Evolutionary conservation across 2,888 invertebrate species (phyloP), one percentile per base, ranked within the genome.

Genomic region (Caenorhabditis wallacei): DNA sequence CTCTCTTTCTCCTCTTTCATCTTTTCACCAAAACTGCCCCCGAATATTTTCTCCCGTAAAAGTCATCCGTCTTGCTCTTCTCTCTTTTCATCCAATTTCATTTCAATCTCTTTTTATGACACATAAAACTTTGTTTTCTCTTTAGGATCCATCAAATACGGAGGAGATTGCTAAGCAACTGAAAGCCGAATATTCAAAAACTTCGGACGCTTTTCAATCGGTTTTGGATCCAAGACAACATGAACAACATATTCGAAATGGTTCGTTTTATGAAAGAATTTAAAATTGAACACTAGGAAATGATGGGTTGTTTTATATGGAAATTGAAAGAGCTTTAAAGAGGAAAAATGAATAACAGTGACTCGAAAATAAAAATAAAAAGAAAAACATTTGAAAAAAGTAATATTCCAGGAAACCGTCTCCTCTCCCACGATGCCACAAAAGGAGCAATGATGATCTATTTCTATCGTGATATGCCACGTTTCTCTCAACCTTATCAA

Each of bases 381-480:
- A 5, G 30, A 30, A 61, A 16, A 10, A 43, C 43, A 10, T 8
- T 13, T 43, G 43, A 43, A 30, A 30, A 30, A 30, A 30, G 4
- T 30, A 30, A 22, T 35, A 40, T 86, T 87, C 18, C 78, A 93
- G 93, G 93, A 16, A 96, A 97, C 89, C 94, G 97, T 74, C 94
- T 97, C 83, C 95, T 99, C 88, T 95, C 96, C 2, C 96, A 98
- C 93, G 94, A 94, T 78, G 98, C 98, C 0, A 93, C 98, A 69
- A 97, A 98, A 92, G 99, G 98, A 4, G 98, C 98, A 30, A 95
- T 99, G 92, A 96, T 99, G 96, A 97, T 99, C 75, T 97, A 96
- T 0, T 95, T 98, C 92, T 98, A 98, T 68, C 57, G 88, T 57
- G 97, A 98, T 92, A 97, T 98, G 93, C 97, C 98, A 0, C 94